Conservation (phyloP, 2,888 invertebrate species). For the Nebria salina region DNA sequence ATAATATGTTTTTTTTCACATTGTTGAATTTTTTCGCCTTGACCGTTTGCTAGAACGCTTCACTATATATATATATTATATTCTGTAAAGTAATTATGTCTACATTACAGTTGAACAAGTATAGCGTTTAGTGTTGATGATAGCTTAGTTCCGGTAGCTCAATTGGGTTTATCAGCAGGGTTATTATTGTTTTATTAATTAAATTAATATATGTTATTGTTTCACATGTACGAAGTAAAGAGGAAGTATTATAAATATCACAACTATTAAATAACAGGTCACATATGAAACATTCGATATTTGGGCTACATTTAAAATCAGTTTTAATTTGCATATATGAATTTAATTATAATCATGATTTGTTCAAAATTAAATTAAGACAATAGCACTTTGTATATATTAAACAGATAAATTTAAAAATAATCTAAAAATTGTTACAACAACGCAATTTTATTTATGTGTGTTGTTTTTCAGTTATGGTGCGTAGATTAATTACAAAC, state of each 20-base stretch:
- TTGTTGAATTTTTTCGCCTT: constrained; percentile 10
- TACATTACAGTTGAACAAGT: constrained; percentile 1
- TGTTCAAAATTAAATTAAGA: no score
- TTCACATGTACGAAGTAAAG: neutral
- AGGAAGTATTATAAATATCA: neutral
- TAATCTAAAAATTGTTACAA: no score
- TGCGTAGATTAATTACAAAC: neutral
- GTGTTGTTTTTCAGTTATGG: neutral
- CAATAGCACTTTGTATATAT: no score
- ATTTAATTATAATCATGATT: no score
- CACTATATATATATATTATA: constrained; percentile 10
- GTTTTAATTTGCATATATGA: no score
- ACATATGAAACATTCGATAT: no score
- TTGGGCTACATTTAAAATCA: no score
- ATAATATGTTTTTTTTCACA: constrained; percentile 15
- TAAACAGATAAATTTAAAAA: no score
- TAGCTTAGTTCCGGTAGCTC: constrained; percentile 13
- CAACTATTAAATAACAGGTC: no score
- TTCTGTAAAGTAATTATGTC: constrained; percentile 18
- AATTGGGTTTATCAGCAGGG: neutral
- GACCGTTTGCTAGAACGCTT: constrained; percentile 12
- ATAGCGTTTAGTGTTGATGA: neutral
- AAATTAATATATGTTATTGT: neutral
- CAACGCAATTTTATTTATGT: neutral
- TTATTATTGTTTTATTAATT: neutral